Evolutionary conservation across 2,797 vertebrate species (phyloP).

Genomic region (Xenentodon cancila): DNA sequence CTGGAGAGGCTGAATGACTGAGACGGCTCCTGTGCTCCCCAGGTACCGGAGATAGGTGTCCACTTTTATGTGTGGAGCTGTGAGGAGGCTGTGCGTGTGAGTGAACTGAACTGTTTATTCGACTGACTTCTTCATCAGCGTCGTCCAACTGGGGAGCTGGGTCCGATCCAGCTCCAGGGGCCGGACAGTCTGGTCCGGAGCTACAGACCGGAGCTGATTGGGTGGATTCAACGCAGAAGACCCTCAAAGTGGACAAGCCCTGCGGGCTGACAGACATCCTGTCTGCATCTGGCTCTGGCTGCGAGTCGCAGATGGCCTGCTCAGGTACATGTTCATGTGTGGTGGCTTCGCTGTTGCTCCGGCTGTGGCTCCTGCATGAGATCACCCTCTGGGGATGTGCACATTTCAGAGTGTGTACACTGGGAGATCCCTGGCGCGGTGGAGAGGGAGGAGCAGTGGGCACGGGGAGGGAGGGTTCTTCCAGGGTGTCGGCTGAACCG

Average conservation of each 20-base stretch:
- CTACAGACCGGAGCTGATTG: slow-evolving; percentile 24
- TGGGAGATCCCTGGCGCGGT: slow-evolving; percentile 69
- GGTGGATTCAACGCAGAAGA: slow-evolving; percentile 32
- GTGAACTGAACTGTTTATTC: slow-evolving; percentile 82
- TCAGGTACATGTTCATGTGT: slow-evolving; percentile 49
- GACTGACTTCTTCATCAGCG: slow-evolving; percentile 85
- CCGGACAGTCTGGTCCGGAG: slow-evolving; percentile 12
- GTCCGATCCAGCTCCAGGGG: slow-evolving; percentile 27
- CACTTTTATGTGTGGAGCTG: slow-evolving; percentile 72
- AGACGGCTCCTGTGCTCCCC: slow-evolving; percentile 66
- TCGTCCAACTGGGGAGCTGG: slow-evolving; percentile 67
- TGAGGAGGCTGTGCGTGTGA: slow-evolving; percentile 66
- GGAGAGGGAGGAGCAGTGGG: slow-evolving; percentile 63
- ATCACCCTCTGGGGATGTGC: slow-evolving; percentile 72
- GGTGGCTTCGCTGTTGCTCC: slow-evolving; percentile 55
- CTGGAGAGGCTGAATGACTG: slow-evolving; percentile 80
- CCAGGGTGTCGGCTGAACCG: slow-evolving; percentile 62
- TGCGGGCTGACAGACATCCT: slow-evolving; percentile 28
- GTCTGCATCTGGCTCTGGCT: slow-evolving; percentile 40
- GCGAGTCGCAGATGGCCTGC: slow-evolving; percentile 29
- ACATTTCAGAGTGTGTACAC: slow-evolving; percentile 73
- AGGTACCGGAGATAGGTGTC: slow-evolving; percentile 53
- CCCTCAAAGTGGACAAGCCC: slow-evolving; percentile 41
- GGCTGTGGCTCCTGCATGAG: slow-evolving; percentile 64
- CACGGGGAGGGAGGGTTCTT: slow-evolving; percentile 56